Percentiles rank a stretch among this genome's conserved stretches.
Conservation (phyloP, 2,797 vertebrate genomes). For the Aphelocoma californica region DNA sequence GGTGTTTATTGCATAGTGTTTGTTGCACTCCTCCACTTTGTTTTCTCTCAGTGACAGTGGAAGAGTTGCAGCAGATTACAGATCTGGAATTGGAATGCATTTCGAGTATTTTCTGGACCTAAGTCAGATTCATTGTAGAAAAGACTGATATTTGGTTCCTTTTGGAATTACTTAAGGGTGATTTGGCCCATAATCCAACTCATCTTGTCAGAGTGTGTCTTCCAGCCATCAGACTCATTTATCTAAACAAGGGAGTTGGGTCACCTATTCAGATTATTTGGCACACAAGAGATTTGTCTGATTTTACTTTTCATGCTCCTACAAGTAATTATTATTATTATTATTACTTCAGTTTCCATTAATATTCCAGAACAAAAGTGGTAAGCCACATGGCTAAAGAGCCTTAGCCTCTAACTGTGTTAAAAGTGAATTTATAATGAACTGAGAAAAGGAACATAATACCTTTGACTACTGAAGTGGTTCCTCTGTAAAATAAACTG, state of each 20-base stretch:
- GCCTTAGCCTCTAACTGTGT: not conserved
- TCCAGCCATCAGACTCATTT: not conserved
- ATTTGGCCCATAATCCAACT: not conserved
- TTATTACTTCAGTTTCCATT: not conserved
- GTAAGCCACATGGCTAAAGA: slow-evolving; percentile 6
- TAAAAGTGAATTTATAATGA: slow-evolving; percentile 29
- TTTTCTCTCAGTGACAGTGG: not conserved
- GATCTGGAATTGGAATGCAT: not conserved
- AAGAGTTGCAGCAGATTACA: not conserved
- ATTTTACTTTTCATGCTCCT: slow-evolving; percentile 1
- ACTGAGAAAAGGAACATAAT: not conserved
- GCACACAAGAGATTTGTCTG: not conserved
- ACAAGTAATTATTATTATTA: not conserved
- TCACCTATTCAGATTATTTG: not conserved
- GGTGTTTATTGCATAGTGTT: not conserved
- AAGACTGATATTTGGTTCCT: not conserved
- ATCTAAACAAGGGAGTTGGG: not conserved
- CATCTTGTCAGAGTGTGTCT: not conserved
- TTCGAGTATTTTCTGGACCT: not conserved
- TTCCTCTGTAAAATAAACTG: slow-evolving; percentile 32
- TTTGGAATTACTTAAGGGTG: not conserved
- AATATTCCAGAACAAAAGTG: not conserved
- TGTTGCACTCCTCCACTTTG: not conserved
- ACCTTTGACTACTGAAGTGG: slow-evolving; percentile 47
- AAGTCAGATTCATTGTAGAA: not conserved